These are phyloP conservation scores for Erythrolamprus reginae DNA, from an alignment of 2,113 vertebrate species.

Conservation along the genomic window DNA sequence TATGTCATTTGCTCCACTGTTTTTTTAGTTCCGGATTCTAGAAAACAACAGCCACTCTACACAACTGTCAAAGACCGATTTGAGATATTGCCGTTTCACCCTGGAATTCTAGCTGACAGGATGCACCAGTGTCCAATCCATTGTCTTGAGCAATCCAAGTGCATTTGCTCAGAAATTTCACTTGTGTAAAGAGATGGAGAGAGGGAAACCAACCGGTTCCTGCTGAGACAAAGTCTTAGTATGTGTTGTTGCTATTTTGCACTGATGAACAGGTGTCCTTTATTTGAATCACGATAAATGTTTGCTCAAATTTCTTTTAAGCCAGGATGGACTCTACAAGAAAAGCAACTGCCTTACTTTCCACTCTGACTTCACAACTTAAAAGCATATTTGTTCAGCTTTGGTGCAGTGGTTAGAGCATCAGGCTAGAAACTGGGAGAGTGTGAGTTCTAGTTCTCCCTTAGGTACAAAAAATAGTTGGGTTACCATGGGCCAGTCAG, in stretches of 20 bases:
- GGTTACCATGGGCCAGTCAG: background rate
- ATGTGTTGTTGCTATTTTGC: conserved; percentile 51
- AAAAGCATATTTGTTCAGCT: background rate
- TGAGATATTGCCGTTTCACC: conserved; percentile 39
- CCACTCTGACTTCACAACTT: background rate
- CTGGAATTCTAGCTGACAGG: conserved; percentile 66
- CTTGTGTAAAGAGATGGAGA: conserved; percentile 23
- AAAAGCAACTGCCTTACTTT: conserved; percentile 2
- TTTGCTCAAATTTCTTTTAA: conserved; percentile 40
- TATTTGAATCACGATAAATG: conserved; percentile 61
- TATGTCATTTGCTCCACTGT: background rate
- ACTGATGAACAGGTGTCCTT: conserved; percentile 66
- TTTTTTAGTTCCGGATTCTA: conserved; percentile 14
- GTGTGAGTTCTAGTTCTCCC: background rate
- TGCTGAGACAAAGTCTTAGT: conserved; percentile 48
- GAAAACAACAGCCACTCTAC: conserved; percentile 45
- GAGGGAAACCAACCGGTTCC: background rate
- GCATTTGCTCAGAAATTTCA: conserved; percentile 47
- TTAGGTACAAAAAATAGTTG: background rate
- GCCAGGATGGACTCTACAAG: conserved; percentile 29
- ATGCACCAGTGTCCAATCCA: conserved; percentile 55
- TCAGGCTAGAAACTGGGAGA: background rate
- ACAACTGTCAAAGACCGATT: conserved; percentile 56
- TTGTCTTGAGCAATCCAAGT: conserved; percentile 54
- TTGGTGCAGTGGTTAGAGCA: background rate